Evolutionary conservation across 2,113 vertebrate genomes (phyloP).

Genomic region (Phylloscopus whistleri): DNA sequence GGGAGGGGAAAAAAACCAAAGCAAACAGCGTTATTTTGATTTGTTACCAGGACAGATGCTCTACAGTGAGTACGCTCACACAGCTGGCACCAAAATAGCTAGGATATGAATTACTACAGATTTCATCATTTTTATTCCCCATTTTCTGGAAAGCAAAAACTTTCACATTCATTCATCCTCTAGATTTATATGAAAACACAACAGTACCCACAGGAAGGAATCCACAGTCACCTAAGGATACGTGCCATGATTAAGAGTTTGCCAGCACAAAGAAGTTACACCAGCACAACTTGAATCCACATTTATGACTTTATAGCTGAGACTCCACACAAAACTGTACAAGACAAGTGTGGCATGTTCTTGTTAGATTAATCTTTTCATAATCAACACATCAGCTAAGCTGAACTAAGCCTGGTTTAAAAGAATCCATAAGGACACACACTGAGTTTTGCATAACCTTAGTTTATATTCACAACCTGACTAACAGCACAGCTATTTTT

Average conservation of each 20-base stretch:
- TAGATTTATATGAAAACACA: background rate
- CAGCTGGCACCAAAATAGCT: background rate
- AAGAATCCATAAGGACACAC: background rate
- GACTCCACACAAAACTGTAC: background rate
- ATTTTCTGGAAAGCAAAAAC: background rate
- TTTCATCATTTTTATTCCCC: background rate
- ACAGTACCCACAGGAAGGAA: background rate
- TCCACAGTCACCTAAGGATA: background rate
- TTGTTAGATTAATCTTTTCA: background rate
- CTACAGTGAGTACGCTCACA: background rate
- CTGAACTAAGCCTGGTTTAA: background rate
- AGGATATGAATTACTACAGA: background rate
- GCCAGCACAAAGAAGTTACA: background rate
- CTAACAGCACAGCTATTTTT: constrained; percentile 37
- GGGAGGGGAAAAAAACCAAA: background rate
- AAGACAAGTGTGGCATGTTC: constrained; percentile 11
- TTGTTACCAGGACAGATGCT: background rate
- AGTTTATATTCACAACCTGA: constrained; percentile 16
- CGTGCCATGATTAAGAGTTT: background rate
- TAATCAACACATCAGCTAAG: constrained; percentile 3
- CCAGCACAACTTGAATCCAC: background rate
- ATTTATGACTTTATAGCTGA: background rate
- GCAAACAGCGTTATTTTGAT: background rate
- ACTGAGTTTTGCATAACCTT: background rate
- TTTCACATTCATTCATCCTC: background rate